Conservation (phyloP, 2,797 vertebrate species). For the Pyrocephalus nanus region DNA sequence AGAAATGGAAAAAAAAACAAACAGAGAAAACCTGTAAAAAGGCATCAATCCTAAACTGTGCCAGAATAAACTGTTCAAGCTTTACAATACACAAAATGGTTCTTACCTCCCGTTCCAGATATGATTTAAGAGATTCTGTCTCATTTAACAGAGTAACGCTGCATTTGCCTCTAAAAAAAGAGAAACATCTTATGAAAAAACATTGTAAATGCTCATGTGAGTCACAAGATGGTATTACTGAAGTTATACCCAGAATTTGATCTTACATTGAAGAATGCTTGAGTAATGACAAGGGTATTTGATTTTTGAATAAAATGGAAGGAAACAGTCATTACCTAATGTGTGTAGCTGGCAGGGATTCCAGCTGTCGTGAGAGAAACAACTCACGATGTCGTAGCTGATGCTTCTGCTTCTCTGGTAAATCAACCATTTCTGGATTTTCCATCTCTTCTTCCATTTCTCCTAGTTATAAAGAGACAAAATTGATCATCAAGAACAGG, state of each 20-base stretch:
- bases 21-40: not conserved
- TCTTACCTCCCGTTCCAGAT: constrained; percentile 95
- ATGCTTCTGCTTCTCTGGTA: constrained; percentile 95
- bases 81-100: constrained; percentile 19
- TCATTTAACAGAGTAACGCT: constrained; percentile 97
- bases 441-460: constrained; percentile 98
- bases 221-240: not conserved
- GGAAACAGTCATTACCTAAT: constrained; percentile 84
- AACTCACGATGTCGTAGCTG: constrained; percentile 95
- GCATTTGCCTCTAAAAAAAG: constrained; percentile 91
- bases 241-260: not conserved
- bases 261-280: not conserved
- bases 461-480: constrained; percentile 73
- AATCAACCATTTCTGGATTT: constrained; percentile 92
- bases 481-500: not conserved
- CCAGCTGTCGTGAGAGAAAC: constrained; percentile 94
- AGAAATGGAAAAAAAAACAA: not conserved
- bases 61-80: not conserved
- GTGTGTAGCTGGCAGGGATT: constrained; percentile 95
- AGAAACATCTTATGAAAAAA: constrained; percentile 22
- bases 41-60: not conserved
- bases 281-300: not conserved
- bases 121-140: constrained; percentile 95
- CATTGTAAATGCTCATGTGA: not conserved
- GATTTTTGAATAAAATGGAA: not conserved